Evolutionary conservation across 2,888 invertebrate genomes (phyloP), one percentile per base, ranked within the genome.

Genomic region (Mesorhabditis belari): DNA sequence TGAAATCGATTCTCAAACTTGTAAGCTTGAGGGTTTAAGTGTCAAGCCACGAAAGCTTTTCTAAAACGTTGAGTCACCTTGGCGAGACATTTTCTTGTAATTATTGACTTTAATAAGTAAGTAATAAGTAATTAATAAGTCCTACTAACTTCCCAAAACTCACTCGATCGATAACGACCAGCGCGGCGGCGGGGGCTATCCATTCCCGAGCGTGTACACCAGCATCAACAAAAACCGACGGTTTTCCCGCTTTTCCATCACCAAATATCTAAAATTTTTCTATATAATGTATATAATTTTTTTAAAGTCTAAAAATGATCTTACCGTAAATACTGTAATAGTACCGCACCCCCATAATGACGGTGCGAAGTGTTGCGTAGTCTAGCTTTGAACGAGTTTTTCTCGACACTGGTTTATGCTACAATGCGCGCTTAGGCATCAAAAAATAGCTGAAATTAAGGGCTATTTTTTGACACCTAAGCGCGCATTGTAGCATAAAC

Each of bases 141-240:
- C n/a, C n/a, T n/a, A 35, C 9, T 12, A 17, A 35, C 9, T 12
- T n/a, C n/a, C 17, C 6, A 6, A 19, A 19, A 6, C 17, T 19
- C 51, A 74, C 75, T 65, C 63, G 69, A 54, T 74, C 60, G 55
- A 79, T 76, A 50, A 76, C 55, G 58, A 74, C 76, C 23, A 79
- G 62, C 0, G 76, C 78, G 2, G 72, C 71, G 1, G 77, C 79
- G 0, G 78, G 76, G 0, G 77, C 76, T 25, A 79, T 77, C 77
- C 78, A 79, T 62, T 79, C 78, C 17, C 76, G 63, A 0, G 78
- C 76, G 59, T 79, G 79, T 3, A 79, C 72, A 24, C 79, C 79
- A 5, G 77, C 79, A 60, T 79, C 79, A 19, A 79, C 69, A 54
- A 79, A 72, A 6, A 79, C 73, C 3, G 76, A 66, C 19, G 77